Evolutionary conservation across 2,113 vertebrate species (phyloP), one percentile per base, ranked within the genome.

Genomic region (Bambusicola thoracicus): DNA sequence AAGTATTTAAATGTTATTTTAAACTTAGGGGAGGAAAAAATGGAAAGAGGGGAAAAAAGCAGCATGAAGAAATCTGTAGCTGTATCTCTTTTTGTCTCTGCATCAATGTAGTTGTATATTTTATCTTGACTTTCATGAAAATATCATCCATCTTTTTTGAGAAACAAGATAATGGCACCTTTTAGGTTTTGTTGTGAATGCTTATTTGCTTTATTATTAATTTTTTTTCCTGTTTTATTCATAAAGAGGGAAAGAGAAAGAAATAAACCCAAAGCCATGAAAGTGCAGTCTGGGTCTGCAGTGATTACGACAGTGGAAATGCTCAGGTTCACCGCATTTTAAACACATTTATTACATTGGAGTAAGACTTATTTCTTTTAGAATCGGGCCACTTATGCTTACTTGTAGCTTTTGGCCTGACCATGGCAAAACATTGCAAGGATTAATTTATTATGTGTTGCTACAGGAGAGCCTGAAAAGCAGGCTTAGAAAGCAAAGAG

Each of bases 1-100:
- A 32, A 84, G 32, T 59, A 72, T 76, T 89, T 85, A 62, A 90
- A 62, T 40, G 9, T 44, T 92, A 58, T 63, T 89, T 94, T 85
- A 80, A 80, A 62, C 32, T 73, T 75, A 21, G 34, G 13, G 36
- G 10, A 16, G 19, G 1, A 5, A 2, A 16, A 40, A 30, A 36
- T 14, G 2, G 20, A 1, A 46, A n/a, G 17, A 6, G 10, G 10
- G 11, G 2, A 6, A 2, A 29, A 32, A 34, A 43, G n/a, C 48
- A 76, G 69, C 7, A 25, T 58, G 14, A 34, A 38, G 41, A n/a
- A 44, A 48, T 83, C 17, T 92, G 17, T 27, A 56, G 2, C 7
- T 72, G 5, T 70, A 21, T 67, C 55, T 84, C 27, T 74, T 87
- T 80, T 53, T 84, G 32, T 38, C 27, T 80, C 22, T 44, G 2